A percentile compares a stretch with the other conserved stretches of the same genome.
Evolutionary conservation across 2,113 vertebrate species (phyloP).

Genomic region (Eulemur rufifrons): DNA sequence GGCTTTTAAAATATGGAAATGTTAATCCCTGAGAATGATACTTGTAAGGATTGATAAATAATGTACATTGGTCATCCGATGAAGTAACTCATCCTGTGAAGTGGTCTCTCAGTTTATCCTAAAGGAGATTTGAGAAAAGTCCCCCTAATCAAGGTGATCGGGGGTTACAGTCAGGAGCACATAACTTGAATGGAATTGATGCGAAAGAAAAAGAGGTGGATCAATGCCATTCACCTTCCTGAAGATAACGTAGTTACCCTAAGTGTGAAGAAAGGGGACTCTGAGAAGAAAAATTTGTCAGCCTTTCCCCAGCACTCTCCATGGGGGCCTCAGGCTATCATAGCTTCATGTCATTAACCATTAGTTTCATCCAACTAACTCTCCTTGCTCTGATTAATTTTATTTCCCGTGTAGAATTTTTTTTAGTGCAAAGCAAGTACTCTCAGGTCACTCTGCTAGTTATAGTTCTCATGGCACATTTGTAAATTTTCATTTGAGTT

Average conservation of each 20-base stretch:
- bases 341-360: constrained; percentile 51
- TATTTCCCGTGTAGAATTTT: constrained; percentile 58
- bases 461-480: constrained; percentile 1
- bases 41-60: constrained; percentile 3
- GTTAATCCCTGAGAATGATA: background rate
- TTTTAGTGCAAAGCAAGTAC: background rate
- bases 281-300: constrained; percentile 4
- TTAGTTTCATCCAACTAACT: constrained; percentile 52
- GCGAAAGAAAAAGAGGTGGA: constrained; percentile 31
- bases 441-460: constrained; percentile 20
- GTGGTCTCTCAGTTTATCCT: background rate
- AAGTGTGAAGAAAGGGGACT: background rate
- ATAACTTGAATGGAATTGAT: background rate
- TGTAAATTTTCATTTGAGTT: constrained; percentile 40
- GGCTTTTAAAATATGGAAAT: constrained; percentile 5
- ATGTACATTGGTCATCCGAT: background rate
- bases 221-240: background rate
- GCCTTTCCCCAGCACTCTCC: background rate
- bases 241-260: background rate
- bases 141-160: background rate
- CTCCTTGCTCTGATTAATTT: constrained; percentile 71
- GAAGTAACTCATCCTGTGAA: background rate
- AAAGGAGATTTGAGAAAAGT: background rate
- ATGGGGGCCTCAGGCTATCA: constrained; percentile 7
- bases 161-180: background rate